Evolutionary conservation across 2,113 vertebrate genomes (phyloP).

Genomic region (Manacus vitellinus): DNA sequence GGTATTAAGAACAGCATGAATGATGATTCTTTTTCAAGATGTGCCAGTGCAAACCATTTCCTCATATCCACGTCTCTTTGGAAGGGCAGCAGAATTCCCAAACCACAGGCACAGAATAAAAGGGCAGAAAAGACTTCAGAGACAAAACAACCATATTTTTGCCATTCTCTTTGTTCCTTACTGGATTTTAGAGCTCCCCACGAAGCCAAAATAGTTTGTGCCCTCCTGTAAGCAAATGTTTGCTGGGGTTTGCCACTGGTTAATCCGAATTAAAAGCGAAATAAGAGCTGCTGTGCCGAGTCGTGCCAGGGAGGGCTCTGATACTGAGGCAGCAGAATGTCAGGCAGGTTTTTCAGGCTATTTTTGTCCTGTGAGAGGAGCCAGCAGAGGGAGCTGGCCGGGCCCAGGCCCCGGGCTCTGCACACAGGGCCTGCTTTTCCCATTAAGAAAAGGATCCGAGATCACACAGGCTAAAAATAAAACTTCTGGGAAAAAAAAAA

Average conservation of each 20-base stretch:
- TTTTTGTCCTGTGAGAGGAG: not conserved
- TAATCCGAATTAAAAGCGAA: not conserved
- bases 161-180: not conserved
- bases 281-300: not conserved
- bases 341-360: not conserved
- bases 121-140: not conserved
- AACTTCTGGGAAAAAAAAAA: not conserved
- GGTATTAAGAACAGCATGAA: not conserved
- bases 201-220: not conserved
- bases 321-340: not conserved
- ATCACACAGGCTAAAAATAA: conserved; percentile 36
- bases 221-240: not conserved
- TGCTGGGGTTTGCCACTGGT: not conserved
- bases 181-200: not conserved
- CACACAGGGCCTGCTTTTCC: not conserved
- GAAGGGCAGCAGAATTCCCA: not conserved
- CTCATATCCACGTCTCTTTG: accelerated
- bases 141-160: not conserved
- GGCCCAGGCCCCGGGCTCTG: not conserved
- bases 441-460: not conserved
- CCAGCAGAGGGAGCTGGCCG: conserved; percentile 32
- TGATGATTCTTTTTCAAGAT: not conserved
- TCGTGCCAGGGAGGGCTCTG: not conserved
- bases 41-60: not conserved
- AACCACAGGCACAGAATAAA: not conserved